Evolutionary conservation across 2,797 vertebrate genomes (phyloP), one percentile per base, ranked within the genome.

Genomic region (Onychomys leucogaster): DNA sequence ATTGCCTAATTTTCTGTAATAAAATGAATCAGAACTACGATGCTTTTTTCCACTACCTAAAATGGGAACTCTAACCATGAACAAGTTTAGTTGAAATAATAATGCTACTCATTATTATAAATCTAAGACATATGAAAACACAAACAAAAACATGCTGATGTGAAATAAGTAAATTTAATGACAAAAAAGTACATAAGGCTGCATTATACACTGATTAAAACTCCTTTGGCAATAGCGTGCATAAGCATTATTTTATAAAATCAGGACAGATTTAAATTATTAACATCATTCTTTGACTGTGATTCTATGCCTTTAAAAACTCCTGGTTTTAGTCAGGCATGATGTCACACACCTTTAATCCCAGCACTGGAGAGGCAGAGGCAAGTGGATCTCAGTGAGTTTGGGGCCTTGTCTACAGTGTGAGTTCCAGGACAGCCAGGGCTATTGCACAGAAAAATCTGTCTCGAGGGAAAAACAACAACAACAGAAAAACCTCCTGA

Each of bases 81-180:
- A 84, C n/a, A 75, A 59, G 82, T 86, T 87, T 49, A 84, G 34
- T 52, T 63, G 69, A 80, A 83, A 10, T n/a, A n/a, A n/a, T n/a
- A n/a, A n/a, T 59, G 34, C 65, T 49, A 27, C 41, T 63, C 59
- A 91, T 21, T 23, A 27, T 59, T 80, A 27, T n/a, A 52, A 13
- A 43, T 37, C 78, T 75, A 94, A 59, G 14, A 75, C 1, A 43
- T 1, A 78, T 27, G 59, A 7, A 34, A 57, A 57, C 23, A 59
- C 19, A 55, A 69, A 57, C 23, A 87, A 27, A 71, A 37, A 32
- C 19, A 59, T 69, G 46, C 65, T 76, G 65, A 4, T 76, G 49
- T 77, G 19, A 89, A 92, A 81, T 93, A 57, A 92, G 34, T 46
- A 5, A 93, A 91, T 89, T 78, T 78, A 85, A 91, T 71, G 43